Percentiles rank a stretch among this genome's conserved stretches.
phyloP scores from a whole-genome alignment of 2,888 invertebrate species.

The Congeria kusceri region DNA sequence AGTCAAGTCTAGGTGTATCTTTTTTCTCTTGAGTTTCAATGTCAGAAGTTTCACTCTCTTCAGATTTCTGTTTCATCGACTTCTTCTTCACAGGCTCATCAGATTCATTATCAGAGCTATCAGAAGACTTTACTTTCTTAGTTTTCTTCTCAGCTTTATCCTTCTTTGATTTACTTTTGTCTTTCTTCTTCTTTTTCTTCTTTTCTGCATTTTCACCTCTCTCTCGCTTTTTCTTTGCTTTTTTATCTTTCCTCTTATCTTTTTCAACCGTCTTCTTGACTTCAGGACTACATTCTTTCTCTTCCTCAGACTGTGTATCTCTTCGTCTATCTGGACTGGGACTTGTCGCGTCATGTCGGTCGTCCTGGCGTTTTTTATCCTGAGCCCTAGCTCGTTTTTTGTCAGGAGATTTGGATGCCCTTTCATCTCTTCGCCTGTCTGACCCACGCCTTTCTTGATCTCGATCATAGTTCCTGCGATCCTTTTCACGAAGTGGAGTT shows the following conservation, averaged over 20 bases:
- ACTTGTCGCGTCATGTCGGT: constrained; percentile 20
- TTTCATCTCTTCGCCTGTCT: constrained; percentile 32
- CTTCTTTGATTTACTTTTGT: constrained; percentile 63
- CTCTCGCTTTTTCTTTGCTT: constrained; percentile 58
- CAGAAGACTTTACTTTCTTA: constrained; percentile 74
- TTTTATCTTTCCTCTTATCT: constrained; percentile 84
- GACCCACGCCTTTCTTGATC: constrained; percentile 44
- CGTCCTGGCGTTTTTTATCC: constrained; percentile 20
- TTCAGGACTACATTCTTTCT: constrained; percentile 77
- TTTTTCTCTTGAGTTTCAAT: constrained; percentile 5
- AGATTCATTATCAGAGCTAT: constrained; percentile 85
- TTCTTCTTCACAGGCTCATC: constrained; percentile 82
- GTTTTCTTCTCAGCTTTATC: constrained; percentile 56
- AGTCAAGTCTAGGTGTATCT: constrained; percentile 77
- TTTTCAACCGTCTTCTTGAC: constrained; percentile 86
- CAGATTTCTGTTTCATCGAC: constrained; percentile 66
- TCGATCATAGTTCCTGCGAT: constrained; percentile 25
- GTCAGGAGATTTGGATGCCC: constrained; percentile 29
- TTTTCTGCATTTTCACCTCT: constrained; percentile 58
- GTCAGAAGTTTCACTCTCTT: constrained; percentile 35
- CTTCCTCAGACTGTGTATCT: constrained; percentile 85
- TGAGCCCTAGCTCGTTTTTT: constrained; percentile 33
- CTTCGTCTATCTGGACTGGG: constrained; percentile 66
- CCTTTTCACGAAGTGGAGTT: constrained; percentile 22
- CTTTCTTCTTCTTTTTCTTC: constrained; percentile 53